Percentiles rank a stretch among this genome's conserved stretches.
phyloP scores from a whole-genome alignment of 2,113 vertebrate genomes.

The Athene noctua region DNA sequence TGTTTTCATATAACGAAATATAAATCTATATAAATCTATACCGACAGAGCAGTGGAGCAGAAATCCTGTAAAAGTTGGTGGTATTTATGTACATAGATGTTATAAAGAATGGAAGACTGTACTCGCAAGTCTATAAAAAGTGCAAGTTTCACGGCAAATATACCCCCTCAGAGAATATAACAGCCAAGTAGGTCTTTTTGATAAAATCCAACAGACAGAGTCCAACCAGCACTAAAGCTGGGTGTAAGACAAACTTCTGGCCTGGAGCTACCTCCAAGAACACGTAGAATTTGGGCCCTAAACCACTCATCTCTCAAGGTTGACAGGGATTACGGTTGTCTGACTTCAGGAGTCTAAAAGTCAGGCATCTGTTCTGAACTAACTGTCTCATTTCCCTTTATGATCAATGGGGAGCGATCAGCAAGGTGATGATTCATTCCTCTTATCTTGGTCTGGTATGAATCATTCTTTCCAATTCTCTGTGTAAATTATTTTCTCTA shows the following conservation, averaged over 20 bases:
- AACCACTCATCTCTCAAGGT: conserved; percentile 11
- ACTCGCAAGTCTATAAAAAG: not conserved
- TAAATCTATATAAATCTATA: not conserved
- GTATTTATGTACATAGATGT: not conserved
- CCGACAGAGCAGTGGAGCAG: not conserved
- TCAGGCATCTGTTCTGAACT: conserved; percentile 7
- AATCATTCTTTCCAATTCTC: conserved; percentile 3
- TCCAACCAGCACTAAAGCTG: not conserved
- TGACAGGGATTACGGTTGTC: not conserved
- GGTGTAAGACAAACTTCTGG: not conserved
- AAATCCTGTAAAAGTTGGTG: not conserved
- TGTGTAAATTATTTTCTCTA: not conserved
- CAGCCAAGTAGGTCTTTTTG: not conserved
- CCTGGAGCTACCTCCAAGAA: not conserved
- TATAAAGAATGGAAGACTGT: not conserved
- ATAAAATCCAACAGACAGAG: not conserved
- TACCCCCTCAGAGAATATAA: not conserved
- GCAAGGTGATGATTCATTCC: conserved; percentile 45
- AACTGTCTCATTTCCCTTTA: conserved; percentile 54
- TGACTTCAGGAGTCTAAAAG: conserved; percentile 42
- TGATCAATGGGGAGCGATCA: conserved; percentile 53
- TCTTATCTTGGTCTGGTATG: not conserved
- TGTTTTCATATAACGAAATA: not conserved
- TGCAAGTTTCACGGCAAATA: not conserved
- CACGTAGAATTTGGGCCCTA: not conserved